Percentiles rank a stretch among this genome's conserved stretches.
Conservation (phyloP, 23 tunicate genomes). For the Clavelina lepadiformis region DNA sequence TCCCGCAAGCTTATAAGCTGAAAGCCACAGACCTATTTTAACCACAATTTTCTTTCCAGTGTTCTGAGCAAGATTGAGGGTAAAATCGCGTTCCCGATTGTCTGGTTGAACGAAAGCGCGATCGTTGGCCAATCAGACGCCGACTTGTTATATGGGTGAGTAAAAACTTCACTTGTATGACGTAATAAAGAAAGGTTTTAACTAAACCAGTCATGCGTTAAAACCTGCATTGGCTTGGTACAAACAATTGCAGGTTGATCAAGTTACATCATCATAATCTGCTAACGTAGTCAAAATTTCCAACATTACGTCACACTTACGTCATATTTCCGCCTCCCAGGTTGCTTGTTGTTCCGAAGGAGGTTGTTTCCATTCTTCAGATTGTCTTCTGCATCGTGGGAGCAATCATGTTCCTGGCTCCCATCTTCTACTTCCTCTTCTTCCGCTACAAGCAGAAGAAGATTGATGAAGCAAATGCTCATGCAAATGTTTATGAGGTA, state of each 20-base stretch:
- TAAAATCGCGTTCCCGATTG: conserved; percentile 47
- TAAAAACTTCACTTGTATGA: too few relatives aligned
- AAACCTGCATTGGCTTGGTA: too few relatives aligned
- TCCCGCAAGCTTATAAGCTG: too few relatives aligned
- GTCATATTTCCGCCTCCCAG: conserved; percentile 20
- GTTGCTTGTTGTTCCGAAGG: conserved; percentile 37
- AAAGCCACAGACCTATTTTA: too few relatives aligned
- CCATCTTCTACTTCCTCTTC: conserved; percentile 18
- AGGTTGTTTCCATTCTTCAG: conserved; percentile 55
- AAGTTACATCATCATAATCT: not conserved
- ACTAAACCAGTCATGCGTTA: too few relatives aligned
- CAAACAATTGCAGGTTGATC: not conserved
- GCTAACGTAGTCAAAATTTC: not conserved
- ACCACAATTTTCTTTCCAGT: conserved; percentile 18
- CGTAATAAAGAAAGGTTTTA: too few relatives aligned
- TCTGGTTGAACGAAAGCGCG: conserved; percentile 92
- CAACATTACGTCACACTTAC: not conserved
- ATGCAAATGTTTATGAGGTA: too few relatives aligned
- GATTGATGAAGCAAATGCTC: too few relatives aligned
- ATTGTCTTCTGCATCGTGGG: conserved; percentile 82
- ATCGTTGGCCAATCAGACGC: conserved; percentile 57
- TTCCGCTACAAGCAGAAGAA: not conserved
- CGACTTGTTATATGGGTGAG: conserved; percentile 62
- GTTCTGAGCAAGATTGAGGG: conserved; percentile 21
- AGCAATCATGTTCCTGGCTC: conserved; percentile 25